phyloP scores from a whole-genome alignment of 2,797 vertebrate species.

The Rousettus madagascariensis region DNA sequence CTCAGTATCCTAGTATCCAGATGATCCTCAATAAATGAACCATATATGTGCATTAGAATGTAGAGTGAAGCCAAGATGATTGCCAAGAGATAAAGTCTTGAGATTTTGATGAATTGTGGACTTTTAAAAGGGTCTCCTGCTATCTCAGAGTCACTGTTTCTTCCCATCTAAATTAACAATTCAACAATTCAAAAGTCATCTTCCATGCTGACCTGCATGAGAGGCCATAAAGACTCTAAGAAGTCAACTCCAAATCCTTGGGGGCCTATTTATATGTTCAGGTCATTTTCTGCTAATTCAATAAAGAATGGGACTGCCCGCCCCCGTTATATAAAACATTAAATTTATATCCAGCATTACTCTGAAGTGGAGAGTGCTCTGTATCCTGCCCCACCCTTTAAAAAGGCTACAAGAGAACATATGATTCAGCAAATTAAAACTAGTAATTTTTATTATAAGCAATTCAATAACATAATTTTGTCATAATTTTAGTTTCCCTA shows the following conservation, averaged over 20 bases:
- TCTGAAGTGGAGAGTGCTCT: background rate
- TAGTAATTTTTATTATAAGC: background rate
- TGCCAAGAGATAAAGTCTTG: conserved; percentile 1
- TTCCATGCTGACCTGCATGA: background rate
- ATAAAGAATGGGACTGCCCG: background rate
- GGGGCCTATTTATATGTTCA: background rate
- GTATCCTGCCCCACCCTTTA: rapidly evolving
- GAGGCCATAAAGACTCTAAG: background rate
- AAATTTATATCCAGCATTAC: background rate
- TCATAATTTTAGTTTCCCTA: conserved; percentile 9
- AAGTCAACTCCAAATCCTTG: background rate
- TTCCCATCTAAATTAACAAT: conserved; percentile 14
- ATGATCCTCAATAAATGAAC: background rate
- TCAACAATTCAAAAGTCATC: background rate
- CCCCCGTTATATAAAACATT: background rate
- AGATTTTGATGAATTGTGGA: background rate
- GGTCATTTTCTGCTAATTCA: conserved; percentile 12
- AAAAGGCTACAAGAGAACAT: background rate
- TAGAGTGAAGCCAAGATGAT: background rate
- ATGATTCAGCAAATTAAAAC: conserved; percentile 13
- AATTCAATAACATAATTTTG: background rate
- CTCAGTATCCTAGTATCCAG: background rate
- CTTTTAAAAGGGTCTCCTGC: background rate
- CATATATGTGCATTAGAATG: background rate
- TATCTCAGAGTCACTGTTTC: background rate